Base-by-base conservation (phyloP, 2,888 invertebrate genomes). In the Orthonevra nobilis region DNA sequence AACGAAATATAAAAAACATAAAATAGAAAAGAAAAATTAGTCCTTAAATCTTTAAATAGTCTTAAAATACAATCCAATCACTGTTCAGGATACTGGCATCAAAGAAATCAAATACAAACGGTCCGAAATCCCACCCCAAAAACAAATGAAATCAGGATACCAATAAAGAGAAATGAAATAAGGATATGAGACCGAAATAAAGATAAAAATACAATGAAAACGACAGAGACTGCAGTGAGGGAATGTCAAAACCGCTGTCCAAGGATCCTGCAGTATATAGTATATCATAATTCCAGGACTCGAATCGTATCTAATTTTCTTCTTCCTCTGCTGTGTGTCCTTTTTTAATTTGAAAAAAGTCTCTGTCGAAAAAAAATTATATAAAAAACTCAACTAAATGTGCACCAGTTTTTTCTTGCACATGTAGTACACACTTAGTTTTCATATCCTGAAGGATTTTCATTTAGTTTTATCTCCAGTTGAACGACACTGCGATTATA, bases 301-400 rank as follows among this genome's bases (percentile, higher is more conserved):
- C 42, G 56, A 50, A 63, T 56, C 36, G 70, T 50, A 50, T 38
- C 40, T 46, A 56, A 69, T 54, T 48, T 44, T 42, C 15, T 36
- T 28, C 23, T 23, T 5, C 2, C 9, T 9, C 3, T 50, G 64
- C 3, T 36, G 36, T 52, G 61, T 28, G 38, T 68, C 40, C 54
- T 48, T 66, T 23, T 69, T 79, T 66, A 66, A 73, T 61, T 73
- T 68, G n/a, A n/a, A n/a, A 56, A 73, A 66, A 72, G 36, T 30
- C 40, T 40, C 30, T 30, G 5, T 6, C 23, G 34, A 10, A 14
- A 30, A n/a, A 28, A 42, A 26, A 52, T 17, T 9, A 42, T 20
- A 61, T 17, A 42, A 54, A 40, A 68, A 48, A 63, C 3, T 9
- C 17, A 38, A 61, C 3, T 9, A 28, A 38, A 61, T 48, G 28